Evolutionary conservation across 2,113 vertebrate species (phyloP).

Genomic region (Nesoenas mayeri): DNA sequence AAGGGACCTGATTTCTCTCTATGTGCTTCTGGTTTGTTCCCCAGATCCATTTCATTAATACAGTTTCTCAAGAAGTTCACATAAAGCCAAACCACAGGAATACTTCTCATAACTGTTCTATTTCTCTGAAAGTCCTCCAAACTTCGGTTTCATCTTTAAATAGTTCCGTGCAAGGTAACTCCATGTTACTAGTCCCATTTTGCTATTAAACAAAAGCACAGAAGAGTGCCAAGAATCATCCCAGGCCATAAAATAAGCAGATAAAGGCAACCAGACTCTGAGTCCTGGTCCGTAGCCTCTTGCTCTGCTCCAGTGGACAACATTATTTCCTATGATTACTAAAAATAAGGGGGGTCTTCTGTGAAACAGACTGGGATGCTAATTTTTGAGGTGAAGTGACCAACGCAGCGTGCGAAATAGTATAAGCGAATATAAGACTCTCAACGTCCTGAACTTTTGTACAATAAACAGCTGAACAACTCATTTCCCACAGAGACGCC

Average conservation of each 20-base stretch:
- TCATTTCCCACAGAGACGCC: conserved; percentile 35
- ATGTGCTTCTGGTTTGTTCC: neutral
- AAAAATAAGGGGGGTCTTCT: neutral
- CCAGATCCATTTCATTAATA: neutral
- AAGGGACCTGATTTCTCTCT: neutral
- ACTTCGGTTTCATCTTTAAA: neutral
- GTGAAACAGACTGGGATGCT: neutral
- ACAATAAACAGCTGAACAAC: neutral
- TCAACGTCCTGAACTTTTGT: neutral
- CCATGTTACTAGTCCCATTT: neutral
- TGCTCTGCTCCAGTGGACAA: neutral
- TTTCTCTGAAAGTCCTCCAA: neutral
- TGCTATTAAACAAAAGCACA: neutral
- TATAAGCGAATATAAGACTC: neutral
- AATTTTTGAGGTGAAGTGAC: neutral
- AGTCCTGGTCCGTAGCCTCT: neutral
- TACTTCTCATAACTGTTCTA: neutral
- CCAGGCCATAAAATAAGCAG: neutral
- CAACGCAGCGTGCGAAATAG: neutral
- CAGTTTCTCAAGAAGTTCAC: neutral
- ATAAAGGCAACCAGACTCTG: neutral
- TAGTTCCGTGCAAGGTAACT: neutral
- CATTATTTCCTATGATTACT: neutral
- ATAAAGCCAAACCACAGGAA: conserved; percentile 19
- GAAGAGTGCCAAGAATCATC: neutral